Evolutionary conservation across 2,888 invertebrate species (phyloP), one percentile per base, ranked within the genome.

Genomic region (Anticlea derivata): DNA sequence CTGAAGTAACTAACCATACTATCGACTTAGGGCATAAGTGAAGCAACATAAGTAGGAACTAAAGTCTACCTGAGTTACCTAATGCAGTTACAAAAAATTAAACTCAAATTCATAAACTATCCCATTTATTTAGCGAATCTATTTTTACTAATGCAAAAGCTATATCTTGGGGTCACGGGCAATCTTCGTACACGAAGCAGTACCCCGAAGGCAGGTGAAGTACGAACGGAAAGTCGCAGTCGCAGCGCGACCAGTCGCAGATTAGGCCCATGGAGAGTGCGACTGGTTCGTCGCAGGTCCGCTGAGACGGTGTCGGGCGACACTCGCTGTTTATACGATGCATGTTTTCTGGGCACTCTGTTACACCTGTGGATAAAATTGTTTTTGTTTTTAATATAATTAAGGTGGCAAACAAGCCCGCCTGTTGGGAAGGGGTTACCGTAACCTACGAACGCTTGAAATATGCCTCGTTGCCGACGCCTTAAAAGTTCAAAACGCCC

Each of bases 171-270:
- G 24, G 31, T 41, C 41, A 41, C 1, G 87, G 86, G 55, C 86
- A 89, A 65, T 87, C 89, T 71, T 87, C 87, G 34, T 75, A 83
- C 2, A 70, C 58, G 63, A 88, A 88, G 68, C 89, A 88, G 58
- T 84, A 87, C 0, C 88, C 86, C 0, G 89, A 88, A 1, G 73
- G 43, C 1, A 75, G 63, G 43, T 89, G 89, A 2, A 87, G 58
- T 0, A 89, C 89, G 43, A 86, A 78, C 0, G 89, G 87, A 33
- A 86, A 86, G 59, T 88, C 86, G 70, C 88, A 88, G 59, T 88
- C 89, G 61, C 88, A 89, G 0, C 89, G 73, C 45, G 83, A 79
- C 87, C 86, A 87, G 55, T 75, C 75, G 70, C 89, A 87, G 7
- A 87, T 83, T 2, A 82, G 49, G 1, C 89, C 88, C 78, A 89